Evolutionary conservation across 2,113 vertebrate genomes (phyloP).

Genomic region (Hyaena hyaena): DNA sequence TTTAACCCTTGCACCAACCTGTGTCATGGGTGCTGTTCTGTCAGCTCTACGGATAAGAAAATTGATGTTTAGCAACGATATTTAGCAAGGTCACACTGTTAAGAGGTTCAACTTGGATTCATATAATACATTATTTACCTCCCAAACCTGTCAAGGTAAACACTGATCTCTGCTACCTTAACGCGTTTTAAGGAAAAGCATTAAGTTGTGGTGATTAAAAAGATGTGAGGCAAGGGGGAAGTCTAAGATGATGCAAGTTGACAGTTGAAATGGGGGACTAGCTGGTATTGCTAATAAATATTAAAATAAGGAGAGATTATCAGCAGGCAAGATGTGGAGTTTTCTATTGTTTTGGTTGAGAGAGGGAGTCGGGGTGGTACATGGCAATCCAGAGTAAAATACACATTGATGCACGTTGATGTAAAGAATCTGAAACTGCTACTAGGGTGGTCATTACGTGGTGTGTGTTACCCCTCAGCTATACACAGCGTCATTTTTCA

Average conservation of each 20-base stretch:
- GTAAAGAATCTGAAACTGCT: neutral
- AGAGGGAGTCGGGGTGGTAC: neutral
- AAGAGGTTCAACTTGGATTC: constrained; percentile 1
- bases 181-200: neutral
- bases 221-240: neutral
- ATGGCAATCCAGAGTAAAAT: neutral
- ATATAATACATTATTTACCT: neutral
- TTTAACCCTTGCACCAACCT: neutral
- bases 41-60: neutral
- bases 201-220: neutral
- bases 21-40: neutral
- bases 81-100: neutral
- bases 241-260: neutral
- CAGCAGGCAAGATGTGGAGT: neutral
- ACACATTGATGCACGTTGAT: neutral
- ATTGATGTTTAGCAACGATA: neutral
- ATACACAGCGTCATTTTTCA: neutral
- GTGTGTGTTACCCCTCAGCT: neutral
- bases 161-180: neutral
- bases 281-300: neutral
- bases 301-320: neutral
- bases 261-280: neutral
- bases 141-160: neutral
- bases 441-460: neutral
- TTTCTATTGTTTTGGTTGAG: neutral